Base-by-base conservation (phyloP, 1,140 invertebrate species). In the Camponotus floridanus region DNA sequence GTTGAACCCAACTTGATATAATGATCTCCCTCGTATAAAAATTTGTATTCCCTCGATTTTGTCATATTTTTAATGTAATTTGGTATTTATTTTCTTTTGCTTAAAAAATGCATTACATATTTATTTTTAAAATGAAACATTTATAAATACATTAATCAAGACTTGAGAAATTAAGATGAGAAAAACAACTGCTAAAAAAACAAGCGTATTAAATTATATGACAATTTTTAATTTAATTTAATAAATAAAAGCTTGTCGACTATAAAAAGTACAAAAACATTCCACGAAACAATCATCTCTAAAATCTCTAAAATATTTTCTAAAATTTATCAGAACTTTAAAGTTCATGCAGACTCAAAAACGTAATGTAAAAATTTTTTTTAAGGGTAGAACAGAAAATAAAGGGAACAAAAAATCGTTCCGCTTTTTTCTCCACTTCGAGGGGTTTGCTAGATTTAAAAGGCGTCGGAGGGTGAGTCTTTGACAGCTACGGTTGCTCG, bases 381-480 rank as follows among this genome's bases (percentile, higher is more conserved):
- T 21, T n/a, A 11, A 71, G 51, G 36, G 8, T 67, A n/a, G 4
- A 26, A 33, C n/a, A 42, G 61, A 71, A 81, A 61, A 45, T 51
- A n/a, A 21, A 15, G 45, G 59, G 26, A 15, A 8, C 36, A 26
- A 26, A 33, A 73, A 86, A n/a, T 48, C 26, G 62, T 79, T 39
- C 5, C 33, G 79, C 57, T 70, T 70, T 39, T 70, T 80, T 81
- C 26, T 81, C 21, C 51, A 8, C 4, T 21, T 3, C 15, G 45
- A 36, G 85, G 86, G 88, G 65, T 79, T 80, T 55, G 31, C 76
- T 90, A 76, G 74, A 68, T 84, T 88, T 87, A 90, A 88, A 91
- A 73, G 76, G 85, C 88, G 86, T 13, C 48, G 68, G 8, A 31
- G 59, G 42, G 81, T 61, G 86, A 68, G 57, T 11, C 8, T 11